phyloP scores from a whole-genome alignment of 2,113 vertebrate genomes.

The Melanotaenia duboulayi region DNA sequence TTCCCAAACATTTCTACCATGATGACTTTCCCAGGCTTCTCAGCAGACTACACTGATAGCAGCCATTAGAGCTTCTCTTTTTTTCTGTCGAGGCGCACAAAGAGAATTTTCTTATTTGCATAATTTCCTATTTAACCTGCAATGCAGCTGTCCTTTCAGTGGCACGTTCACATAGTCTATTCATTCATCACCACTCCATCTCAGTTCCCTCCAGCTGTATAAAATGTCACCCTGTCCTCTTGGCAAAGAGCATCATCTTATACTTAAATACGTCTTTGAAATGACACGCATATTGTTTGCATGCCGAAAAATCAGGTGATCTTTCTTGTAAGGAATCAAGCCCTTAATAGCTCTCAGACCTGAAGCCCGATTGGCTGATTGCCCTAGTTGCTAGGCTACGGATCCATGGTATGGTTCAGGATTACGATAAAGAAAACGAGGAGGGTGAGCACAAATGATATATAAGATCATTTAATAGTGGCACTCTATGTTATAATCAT shows the following conservation, averaged over 20 bases:
- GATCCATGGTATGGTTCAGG: constrained; percentile 34
- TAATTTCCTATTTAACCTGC: neutral
- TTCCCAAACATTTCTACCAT: constrained; percentile 28
- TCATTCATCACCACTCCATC: neutral
- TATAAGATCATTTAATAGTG: constrained; percentile 76
- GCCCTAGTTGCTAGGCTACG: constrained; percentile 77
- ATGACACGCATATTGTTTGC: constrained; percentile 21
- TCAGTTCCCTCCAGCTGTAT: neutral
- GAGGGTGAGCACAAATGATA: constrained; percentile 44
- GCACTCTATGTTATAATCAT: constrained; percentile 68
- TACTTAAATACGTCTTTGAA: constrained; percentile 9
- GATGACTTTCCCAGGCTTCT: neutral
- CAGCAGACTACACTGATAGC: neutral
- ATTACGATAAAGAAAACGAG: constrained; percentile 23
- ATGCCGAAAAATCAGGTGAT: constrained; percentile 42
- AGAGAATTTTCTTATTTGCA: neutral
- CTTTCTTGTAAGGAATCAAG: constrained; percentile 38
- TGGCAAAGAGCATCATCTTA: neutral
- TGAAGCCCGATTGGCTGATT: constrained; percentile 56
- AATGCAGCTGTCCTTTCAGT: neutral
- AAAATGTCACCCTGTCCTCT: neutral
- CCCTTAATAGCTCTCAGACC: constrained; percentile 51
- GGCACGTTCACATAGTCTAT: constrained; percentile 9
- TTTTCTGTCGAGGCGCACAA: neutral
- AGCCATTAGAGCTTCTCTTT: neutral